Percentiles rank a stretch among this genome's conserved stretches.
These are phyloP conservation scores for Rousettus leschenaultii DNA, from an alignment of 2,113 vertebrate species.

Conservation along the genomic window DNA sequence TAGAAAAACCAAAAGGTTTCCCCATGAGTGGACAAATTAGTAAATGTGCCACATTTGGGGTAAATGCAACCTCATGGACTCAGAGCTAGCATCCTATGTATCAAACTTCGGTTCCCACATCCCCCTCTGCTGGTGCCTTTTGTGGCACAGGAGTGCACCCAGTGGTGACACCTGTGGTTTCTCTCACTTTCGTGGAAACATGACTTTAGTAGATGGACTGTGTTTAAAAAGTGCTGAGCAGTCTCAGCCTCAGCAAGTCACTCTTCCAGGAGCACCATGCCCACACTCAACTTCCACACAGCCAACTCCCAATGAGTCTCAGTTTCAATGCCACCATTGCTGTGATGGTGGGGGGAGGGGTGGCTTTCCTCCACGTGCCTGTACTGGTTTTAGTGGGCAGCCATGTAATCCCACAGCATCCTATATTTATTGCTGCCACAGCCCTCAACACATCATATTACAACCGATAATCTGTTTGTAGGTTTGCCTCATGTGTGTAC, in stretches of 20 bases:
- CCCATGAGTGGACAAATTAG: background rate
- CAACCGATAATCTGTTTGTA: background rate
- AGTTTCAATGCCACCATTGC: rapidly evolving
- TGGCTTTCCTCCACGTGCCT: rapidly evolving
- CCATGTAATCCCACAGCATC: rapidly evolving
- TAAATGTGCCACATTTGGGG: background rate
- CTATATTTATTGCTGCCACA: background rate
- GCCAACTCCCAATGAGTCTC: background rate
- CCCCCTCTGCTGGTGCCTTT: background rate
- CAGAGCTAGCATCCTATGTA: background rate
- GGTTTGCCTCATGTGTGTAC: background rate
- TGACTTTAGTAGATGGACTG: background rate
- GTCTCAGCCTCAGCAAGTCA: background rate
- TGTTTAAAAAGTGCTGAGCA: background rate
- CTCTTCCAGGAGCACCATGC: background rate
- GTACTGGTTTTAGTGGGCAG: background rate
- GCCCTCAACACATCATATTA: no score
- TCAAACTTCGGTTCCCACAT: background rate
- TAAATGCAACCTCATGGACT: no score
- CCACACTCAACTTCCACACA: background rate
- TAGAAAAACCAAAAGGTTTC: background rate
- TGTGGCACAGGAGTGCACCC: background rate
- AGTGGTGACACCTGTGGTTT: no score
- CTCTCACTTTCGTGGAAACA: background rate
- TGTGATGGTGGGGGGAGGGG: no score